Evolutionary conservation across 1,140 invertebrate species (phyloP), one percentile per base, ranked within the genome.

Genomic region (Drosophila nigrodunni): DNA sequence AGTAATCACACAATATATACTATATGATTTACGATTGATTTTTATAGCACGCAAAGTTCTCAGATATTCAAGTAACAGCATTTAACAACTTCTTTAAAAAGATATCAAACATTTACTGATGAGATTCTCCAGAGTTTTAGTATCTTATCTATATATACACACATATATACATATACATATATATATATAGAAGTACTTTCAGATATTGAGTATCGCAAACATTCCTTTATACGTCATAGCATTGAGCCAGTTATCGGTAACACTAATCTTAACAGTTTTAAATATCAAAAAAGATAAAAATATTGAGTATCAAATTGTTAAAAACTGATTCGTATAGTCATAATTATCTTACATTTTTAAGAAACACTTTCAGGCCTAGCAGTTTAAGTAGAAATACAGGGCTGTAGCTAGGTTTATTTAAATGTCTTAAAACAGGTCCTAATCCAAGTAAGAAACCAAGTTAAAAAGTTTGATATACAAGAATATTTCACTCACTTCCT

Each of bases 121-220:
- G 21, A n/a, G 55, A 41, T 3, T 13, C 11, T 7, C 6, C 6
- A 30, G 25, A 30, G 25, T 30, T 30, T 8, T 8, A 57, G 9
- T 25, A 57, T 59, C 50, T 54, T 54, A 54, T 54, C 50, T 13
- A n/a, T 9, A 18, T 10, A 11, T 9, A 10, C 7, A 54, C 35
- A 30, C 7, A n/a, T 4, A 15, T 15, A 15, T 15, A 15, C 15
- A 15, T 15, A 15, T 15, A 15, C 15, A 15, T 15, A 15, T 15
- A 15, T 15, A 15, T 15, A 15, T 15, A 18, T 21, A 13, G 3
- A 3, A 52, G n/a, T 35, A 25, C n/a, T 35, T 35, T n/a, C 30
- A 54, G 34, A 54, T 54, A 54, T 54, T 37, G 50, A 54, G 50
- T 54, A 54, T 54, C 50, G 35, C 13, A 37, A 37, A 54, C 50